Percentiles rank a stretch among this genome's conserved stretches.
Evolutionary conservation across 2,888 invertebrate species (phyloP).

Genomic region (Noctua pronuba): DNA sequence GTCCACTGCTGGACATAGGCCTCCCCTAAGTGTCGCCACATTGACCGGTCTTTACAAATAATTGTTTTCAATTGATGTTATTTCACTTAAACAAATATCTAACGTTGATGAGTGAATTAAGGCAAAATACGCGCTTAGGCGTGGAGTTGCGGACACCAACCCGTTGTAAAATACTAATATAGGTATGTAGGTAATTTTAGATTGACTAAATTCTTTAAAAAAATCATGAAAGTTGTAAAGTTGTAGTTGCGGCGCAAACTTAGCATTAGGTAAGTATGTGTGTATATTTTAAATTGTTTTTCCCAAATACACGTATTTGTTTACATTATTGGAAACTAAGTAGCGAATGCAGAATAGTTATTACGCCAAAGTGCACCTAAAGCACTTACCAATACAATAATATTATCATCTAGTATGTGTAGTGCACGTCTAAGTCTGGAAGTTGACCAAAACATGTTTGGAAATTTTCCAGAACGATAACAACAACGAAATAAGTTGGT

Average conservation of each 20-base stretch:
- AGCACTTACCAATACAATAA: not conserved
- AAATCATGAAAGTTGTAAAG: not conserved
- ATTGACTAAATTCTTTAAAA: not conserved
- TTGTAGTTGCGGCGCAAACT: too few species aligned
- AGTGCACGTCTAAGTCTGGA: not conserved
- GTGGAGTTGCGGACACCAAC: too few species aligned
- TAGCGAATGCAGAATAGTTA: not conserved
- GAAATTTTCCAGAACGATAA: conserved; percentile 5
- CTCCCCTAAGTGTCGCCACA: too few species aligned
- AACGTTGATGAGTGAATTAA: too few species aligned
- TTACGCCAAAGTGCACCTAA: not conserved
- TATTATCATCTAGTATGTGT: not conserved
- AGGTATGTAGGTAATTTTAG: not conserved
- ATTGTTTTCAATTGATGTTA: not conserved
- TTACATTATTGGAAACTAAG: not conserved
- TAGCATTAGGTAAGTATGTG: too few species aligned
- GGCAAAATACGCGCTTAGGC: too few species aligned
- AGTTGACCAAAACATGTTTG: not conserved
- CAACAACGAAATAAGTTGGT: not conserved
- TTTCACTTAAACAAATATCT: not conserved
- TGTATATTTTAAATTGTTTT: too few species aligned
- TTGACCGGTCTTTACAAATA: not conserved
- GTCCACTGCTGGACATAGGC: too few species aligned
- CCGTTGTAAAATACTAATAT: too few species aligned
- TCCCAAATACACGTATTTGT: too few species aligned